Evolutionary conservation across 2,113 vertebrate genomes (phyloP).

Genomic region (Cardinalis cardinalis): DNA sequence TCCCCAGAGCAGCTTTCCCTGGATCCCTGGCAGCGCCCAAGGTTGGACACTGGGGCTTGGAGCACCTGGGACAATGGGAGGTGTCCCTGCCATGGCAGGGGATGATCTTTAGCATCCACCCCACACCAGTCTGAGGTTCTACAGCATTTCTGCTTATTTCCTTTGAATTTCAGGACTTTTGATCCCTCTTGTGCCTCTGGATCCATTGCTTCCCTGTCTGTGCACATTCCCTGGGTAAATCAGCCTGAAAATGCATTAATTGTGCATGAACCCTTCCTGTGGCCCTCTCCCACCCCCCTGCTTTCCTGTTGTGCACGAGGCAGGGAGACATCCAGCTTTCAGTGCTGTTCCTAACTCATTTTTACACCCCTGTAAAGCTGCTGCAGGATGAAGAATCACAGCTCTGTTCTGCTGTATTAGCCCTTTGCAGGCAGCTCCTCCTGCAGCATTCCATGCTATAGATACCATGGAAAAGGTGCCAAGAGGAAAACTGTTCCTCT

Average conservation of each 20-base stretch:
- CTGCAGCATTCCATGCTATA: neutral
- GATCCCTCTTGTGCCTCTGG: neutral
- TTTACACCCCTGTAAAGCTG: constrained; percentile 22
- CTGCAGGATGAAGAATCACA: neutral
- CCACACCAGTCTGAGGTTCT: too few species aligned
- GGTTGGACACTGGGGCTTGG: neutral
- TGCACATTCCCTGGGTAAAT: neutral
- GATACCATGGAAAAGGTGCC: neutral
- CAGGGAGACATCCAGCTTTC: neutral
- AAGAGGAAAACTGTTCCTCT: neutral
- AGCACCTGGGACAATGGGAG: accelerated
- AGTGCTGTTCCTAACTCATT: neutral
- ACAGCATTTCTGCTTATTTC: neutral
- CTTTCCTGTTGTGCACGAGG: neutral
- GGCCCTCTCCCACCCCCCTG: neutral
- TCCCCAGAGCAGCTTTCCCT: neutral
- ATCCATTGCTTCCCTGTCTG: neutral
- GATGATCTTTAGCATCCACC: neutral
- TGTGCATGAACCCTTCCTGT: neutral
- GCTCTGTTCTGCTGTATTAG: neutral
- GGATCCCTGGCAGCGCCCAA: neutral
- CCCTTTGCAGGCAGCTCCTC: neutral
- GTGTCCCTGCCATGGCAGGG: neutral
- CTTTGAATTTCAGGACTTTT: neutral
- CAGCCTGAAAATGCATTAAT: neutral